These are phyloP conservation scores for Epinotia demarniana DNA, from an alignment of 2,888 invertebrate genomes.

Conservation along the genomic window DNA sequence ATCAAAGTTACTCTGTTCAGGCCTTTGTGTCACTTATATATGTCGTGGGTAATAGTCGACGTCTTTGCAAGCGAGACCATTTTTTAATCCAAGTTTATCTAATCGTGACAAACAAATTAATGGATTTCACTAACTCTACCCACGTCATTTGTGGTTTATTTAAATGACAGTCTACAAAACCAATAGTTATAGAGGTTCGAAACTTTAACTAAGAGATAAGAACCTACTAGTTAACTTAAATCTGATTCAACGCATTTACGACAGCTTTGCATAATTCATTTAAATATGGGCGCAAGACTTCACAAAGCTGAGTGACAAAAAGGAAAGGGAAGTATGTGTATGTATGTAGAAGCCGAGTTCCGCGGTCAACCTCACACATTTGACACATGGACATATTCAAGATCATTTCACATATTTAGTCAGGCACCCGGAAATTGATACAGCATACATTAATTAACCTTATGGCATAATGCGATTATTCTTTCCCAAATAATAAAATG, in stretches of 20 bases:
- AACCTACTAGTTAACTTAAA: neutral
- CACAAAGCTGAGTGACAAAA: neutral
- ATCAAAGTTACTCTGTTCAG: too few relatives aligned
- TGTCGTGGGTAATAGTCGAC: too few relatives aligned
- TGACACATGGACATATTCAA: slow-evolving; percentile 28
- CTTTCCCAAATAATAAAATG: too few relatives aligned
- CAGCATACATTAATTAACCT: neutral
- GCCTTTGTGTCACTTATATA: too few relatives aligned
- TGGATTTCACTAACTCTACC: too few relatives aligned
- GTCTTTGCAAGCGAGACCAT: too few relatives aligned
- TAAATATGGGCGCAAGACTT: neutral
- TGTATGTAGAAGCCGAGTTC: too few relatives aligned
- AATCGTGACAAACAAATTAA: too few relatives aligned
- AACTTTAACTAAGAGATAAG: neutral
- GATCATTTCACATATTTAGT: slow-evolving; percentile 14
- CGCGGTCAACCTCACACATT: slow-evolving; percentile 15
- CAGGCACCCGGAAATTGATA: slow-evolving; percentile 8
- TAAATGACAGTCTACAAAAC: too few relatives aligned
- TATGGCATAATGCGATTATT: neutral
- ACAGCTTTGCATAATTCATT: neutral
- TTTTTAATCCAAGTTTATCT: too few relatives aligned
- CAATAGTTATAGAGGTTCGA: neutral
- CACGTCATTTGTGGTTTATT: too few relatives aligned
- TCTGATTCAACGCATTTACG: neutral
- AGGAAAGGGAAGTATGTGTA: slow-evolving; percentile 31